Conservation (phyloP, 2,888 invertebrate species). For the Chrysomela aeneicollis region DNA sequence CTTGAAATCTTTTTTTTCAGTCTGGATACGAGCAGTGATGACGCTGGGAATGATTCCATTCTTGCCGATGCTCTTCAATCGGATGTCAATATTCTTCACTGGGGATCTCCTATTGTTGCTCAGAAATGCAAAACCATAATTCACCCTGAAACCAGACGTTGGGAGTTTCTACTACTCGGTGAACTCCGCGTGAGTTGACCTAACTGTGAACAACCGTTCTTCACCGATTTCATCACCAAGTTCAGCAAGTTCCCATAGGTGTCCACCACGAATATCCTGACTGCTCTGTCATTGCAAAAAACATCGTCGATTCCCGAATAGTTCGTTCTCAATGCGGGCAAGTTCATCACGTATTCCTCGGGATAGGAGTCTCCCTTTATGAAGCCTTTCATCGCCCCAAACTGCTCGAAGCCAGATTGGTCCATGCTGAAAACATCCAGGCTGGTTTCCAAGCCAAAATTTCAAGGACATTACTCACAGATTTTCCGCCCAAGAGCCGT, state of each 20-base stretch:
- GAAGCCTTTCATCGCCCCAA: slow-evolving; percentile 69
- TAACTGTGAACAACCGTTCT: slow-evolving; percentile 67
- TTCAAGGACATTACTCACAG: slow-evolving; percentile 60
- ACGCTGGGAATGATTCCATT: slow-evolving; percentile 60
- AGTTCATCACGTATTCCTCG: slow-evolving; percentile 60
- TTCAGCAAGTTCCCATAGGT: slow-evolving; percentile 68
- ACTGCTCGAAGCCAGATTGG: slow-evolving; percentile 67
- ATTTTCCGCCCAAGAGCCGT: slow-evolving; percentile 65
- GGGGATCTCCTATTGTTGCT: slow-evolving; percentile 59
- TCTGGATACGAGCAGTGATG: slow-evolving; percentile 60
- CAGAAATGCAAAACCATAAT: slow-evolving; percentile 65
- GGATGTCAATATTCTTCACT: slow-evolving; percentile 61
- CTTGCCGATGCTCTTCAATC: slow-evolving; percentile 63
- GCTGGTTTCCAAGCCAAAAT: not conserved
- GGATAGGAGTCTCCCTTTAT: slow-evolving; percentile 62
- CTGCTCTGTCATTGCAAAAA: slow-evolving; percentile 45
- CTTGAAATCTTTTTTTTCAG: slow-evolving; percentile 35
- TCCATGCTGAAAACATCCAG: slow-evolving; percentile 48
- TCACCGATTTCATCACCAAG: slow-evolving; percentile 65
- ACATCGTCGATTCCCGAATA: slow-evolving; percentile 48
- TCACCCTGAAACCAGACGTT: slow-evolving; percentile 60
- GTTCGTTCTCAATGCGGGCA: slow-evolving; percentile 61
- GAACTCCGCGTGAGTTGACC: slow-evolving; percentile 41
- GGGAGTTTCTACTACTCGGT: not conserved
- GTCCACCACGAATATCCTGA: slow-evolving; percentile 55